Percentiles rank a stretch among this genome's conserved stretches.
Conservation (phyloP, 1,140 invertebrate species). For the Dendroctonus ponderosae region DNA sequence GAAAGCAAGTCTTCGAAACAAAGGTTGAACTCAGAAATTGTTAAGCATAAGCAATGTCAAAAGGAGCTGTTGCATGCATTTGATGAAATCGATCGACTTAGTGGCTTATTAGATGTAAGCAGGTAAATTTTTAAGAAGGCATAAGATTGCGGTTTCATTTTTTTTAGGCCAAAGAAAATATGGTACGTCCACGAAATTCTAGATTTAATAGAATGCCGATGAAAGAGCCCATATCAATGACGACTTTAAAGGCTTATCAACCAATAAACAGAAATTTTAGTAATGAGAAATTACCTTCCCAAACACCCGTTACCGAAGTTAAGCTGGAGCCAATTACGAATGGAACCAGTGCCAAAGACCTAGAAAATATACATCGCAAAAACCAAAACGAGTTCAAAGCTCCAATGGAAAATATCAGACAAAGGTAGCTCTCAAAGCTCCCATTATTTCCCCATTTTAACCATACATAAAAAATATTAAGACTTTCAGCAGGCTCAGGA, state of each 20-base stretch:
- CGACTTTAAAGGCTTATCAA: slow-evolving; percentile 26
- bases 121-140: slow-evolving; percentile 39
- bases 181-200: slow-evolving; percentile 31
- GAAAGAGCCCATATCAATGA: slow-evolving; percentile 25
- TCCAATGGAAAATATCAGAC: slow-evolving; percentile 36
- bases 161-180: slow-evolving; percentile 39
- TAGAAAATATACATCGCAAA: slow-evolving; percentile 6
- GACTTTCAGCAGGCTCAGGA: slow-evolving; percentile 2
- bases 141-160: background rate
- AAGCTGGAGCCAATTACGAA: slow-evolving; percentile 34
- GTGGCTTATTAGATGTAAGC: slow-evolving; percentile 57
- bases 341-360: slow-evolving; percentile 11
- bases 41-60: slow-evolving; percentile 68
- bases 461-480: background rate
- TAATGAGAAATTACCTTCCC: slow-evolving; percentile 21
- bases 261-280: slow-evolving; percentile 15
- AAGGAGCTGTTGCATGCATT: slow-evolving; percentile 64
- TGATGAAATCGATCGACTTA: slow-evolving; percentile 60
- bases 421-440: slow-evolving; percentile 11
- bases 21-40: slow-evolving; percentile 65
- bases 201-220: slow-evolving; percentile 27
- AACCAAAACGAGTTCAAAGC: slow-evolving; percentile 13
- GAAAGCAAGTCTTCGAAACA: slow-evolving; percentile 72
- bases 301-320: slow-evolving; percentile 37
- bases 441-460: too few species aligned